Evolutionary conservation across 1,140 invertebrate genomes (phyloP).

Genomic region (Pollicipes pollicipes): DNA sequence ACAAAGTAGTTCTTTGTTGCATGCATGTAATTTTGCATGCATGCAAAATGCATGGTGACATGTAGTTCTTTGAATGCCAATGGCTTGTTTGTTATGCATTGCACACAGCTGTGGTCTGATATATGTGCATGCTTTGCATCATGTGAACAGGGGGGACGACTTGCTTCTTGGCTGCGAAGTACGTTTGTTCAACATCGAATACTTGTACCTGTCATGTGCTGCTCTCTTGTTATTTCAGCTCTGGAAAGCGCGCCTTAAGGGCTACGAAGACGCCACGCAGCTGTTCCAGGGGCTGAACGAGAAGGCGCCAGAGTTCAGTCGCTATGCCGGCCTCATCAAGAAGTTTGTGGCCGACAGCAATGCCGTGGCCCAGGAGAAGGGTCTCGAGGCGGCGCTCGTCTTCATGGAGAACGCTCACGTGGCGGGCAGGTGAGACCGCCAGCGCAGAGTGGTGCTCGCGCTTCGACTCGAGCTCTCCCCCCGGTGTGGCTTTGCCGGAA

Average conservation of each 20-base stretch:
- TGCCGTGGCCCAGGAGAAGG: constrained; percentile 89
- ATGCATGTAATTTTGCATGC: background rate
- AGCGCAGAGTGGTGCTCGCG: constrained; percentile 11
- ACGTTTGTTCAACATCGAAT: background rate
- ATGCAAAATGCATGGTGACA: too few relatives aligned
- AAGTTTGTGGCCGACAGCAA: constrained; percentile 91
- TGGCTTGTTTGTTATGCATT: too few relatives aligned
- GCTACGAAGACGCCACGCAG: constrained; percentile 84
- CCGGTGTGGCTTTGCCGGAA: too few relatives aligned
- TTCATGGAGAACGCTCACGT: constrained; percentile 74
- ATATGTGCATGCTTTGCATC: background rate
- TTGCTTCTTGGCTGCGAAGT: constrained; percentile 2
- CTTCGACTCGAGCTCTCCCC: too few relatives aligned
- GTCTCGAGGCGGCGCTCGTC: constrained; percentile 69
- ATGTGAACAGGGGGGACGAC: background rate
- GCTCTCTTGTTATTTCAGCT: constrained; percentile 29
- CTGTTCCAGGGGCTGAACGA: constrained; percentile 54
- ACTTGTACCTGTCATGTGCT: constrained; percentile 3
- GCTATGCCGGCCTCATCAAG: constrained; percentile 77
- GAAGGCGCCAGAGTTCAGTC: constrained; percentile 81
- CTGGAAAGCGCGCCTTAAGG: constrained; percentile 84
- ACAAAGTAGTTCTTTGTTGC: too few relatives aligned
- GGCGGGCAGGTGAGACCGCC: constrained; percentile 57
- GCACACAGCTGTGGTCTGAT: too few relatives aligned
- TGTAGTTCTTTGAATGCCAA: background rate